A percentile compares a stretch with the other conserved stretches of the same genome.
Evolutionary conservation across 2,797 vertebrate species (phyloP).

Genomic region (Rhinatrema bivittatum): DNA sequence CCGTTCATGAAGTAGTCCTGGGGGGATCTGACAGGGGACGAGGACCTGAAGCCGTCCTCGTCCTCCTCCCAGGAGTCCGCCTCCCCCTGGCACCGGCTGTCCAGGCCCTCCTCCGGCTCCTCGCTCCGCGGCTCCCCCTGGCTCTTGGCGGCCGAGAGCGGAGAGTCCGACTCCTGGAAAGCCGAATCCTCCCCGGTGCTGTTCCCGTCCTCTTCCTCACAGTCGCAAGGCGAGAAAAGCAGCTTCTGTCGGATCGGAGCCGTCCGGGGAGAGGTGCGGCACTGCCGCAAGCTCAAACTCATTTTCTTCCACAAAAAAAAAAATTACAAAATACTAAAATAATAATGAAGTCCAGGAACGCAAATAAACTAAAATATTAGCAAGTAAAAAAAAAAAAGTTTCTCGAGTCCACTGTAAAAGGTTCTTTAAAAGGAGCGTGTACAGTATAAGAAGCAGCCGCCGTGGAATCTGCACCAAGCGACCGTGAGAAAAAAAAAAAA

Average conservation of each 20-base stretch:
- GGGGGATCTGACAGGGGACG: slow-evolving; percentile 65
- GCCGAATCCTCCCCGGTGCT: slow-evolving; percentile 89
- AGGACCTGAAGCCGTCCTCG: slow-evolving; percentile 75
- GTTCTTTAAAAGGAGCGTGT: no score
- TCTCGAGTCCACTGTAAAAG: no score
- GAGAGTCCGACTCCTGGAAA: slow-evolving; percentile 89
- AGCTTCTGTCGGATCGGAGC: slow-evolving; percentile 74
- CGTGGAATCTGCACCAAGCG: no score
- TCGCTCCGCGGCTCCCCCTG: slow-evolving; percentile 32
- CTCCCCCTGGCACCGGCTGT: slow-evolving; percentile 20
- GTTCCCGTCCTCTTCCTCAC: slow-evolving; percentile 81
- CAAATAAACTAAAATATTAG: no score
- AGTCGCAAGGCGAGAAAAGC: slow-evolving; percentile 69
- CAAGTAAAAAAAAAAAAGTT: no score
- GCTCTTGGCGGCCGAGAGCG: slow-evolving; percentile 50
- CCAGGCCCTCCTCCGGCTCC: slow-evolving; percentile 10
- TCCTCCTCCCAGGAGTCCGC: slow-evolving; percentile 78
- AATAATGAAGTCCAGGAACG: no score
- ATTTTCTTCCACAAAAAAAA: background rate
- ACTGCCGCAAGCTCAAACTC: slow-evolving; percentile 10
- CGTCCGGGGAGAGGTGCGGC: slow-evolving; percentile 41
- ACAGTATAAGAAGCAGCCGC: no score
- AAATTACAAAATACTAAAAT: no score
- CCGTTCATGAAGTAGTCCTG: slow-evolving; percentile 55
- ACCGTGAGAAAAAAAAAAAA: no score